A percentile compares a stretch with the other conserved stretches of the same genome.
phyloP scores from a whole-genome alignment of 2,888 invertebrate species.

The Platycheirus albimanus region DNA sequence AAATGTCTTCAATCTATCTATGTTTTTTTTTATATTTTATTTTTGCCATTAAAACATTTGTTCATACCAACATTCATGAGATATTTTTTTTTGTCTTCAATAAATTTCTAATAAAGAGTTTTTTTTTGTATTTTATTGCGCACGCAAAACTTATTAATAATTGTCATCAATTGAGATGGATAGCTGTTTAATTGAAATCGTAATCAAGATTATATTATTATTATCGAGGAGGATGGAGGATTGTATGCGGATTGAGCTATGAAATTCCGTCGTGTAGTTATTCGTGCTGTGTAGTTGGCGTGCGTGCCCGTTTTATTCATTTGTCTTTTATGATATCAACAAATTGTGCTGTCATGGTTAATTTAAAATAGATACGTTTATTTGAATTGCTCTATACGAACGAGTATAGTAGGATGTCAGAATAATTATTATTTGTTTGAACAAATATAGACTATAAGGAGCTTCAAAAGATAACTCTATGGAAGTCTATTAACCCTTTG shows the following conservation, averaged over 20 bases:
- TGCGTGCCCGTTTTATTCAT: constrained; percentile 30
- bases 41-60: not conserved
- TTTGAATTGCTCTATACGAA: too few relatives aligned
- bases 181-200: constrained; percentile 57
- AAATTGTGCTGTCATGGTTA: constrained; percentile 17
- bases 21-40: not conserved
- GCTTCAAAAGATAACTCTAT: too few relatives aligned
- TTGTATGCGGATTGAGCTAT: constrained; percentile 9
- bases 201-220: constrained; percentile 47
- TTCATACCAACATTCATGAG: not conserved
- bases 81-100: not conserved
- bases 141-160: constrained; percentile 47
- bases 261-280: constrained; percentile 1
- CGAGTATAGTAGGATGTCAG: constrained; percentile 13
- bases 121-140: too few relatives aligned
- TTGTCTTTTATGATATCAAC: constrained; percentile 38
- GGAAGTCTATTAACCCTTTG: too few relatives aligned
- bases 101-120: not conserved
- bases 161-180: constrained; percentile 64
- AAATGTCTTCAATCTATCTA: constrained; percentile 8
- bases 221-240: too few relatives aligned
- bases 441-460: too few relatives aligned
- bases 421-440: constrained; percentile 13
- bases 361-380: constrained; percentile 48
- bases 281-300: not conserved